Conservation (phyloP, 1,140 invertebrate genomes). For the Daktulosphaira vitifoliae region DNA sequence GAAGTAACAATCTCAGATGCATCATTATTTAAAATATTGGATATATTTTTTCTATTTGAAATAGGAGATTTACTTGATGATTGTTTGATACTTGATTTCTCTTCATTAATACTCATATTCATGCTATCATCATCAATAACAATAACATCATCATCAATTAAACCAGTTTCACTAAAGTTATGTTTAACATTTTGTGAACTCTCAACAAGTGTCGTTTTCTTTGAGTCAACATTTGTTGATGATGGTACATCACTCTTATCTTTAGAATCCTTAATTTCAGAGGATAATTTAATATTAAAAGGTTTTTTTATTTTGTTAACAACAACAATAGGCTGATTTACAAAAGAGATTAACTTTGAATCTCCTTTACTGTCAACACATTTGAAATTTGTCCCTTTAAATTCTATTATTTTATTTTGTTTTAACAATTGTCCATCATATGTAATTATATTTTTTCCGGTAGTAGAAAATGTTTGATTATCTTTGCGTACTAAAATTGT, state of each 20-base stretch:
- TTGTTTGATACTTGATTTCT: background rate
- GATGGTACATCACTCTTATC: background rate
- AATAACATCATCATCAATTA: background rate
- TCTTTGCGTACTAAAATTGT: background rate
- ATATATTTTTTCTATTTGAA: no score
- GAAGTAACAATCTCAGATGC: background rate
- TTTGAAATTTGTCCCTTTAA: background rate
- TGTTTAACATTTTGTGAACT: background rate
- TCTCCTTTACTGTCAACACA: background rate
- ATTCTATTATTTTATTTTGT: slow-evolving; percentile 7
- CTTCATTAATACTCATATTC: background rate
- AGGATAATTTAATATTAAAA: background rate
- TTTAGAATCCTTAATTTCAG: background rate
- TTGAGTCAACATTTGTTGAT: background rate
- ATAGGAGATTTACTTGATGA: background rate
- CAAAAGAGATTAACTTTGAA: background rate
- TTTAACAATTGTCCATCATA: slow-evolving; percentile 1
- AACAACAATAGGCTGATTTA: slow-evolving; percentile 4
- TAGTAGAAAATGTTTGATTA: background rate
- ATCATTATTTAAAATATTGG: no score
- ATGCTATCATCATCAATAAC: slow-evolving; percentile 6
- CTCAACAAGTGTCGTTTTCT: background rate
- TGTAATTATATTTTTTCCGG: background rate
- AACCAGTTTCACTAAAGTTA: background rate
- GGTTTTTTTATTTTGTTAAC: slow-evolving; percentile 18